Base-by-base conservation (phyloP, 2,797 vertebrate species). In the Halcyon chelicuti region DNA sequence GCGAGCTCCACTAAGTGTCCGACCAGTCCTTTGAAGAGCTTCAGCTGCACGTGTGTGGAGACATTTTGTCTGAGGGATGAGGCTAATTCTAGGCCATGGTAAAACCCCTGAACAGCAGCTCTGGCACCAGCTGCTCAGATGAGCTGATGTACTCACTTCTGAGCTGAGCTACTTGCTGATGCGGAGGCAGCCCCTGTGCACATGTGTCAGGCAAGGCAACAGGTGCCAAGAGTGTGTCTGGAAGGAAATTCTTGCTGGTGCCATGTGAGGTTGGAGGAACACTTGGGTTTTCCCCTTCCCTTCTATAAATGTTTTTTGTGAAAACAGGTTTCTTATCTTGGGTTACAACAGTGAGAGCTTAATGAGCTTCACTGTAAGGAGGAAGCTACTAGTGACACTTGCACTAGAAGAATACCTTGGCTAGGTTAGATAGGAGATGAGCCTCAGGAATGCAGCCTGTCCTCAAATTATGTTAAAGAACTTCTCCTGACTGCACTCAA, bases 281-380 rank as follows among this genome's bases (percentile, higher is more conserved):
- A 21, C 14, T 67, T 71, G 26, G 28, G 33, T 61, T 88, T 94
- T 87, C 31, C 51, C 22, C 52, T 89, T 82, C 31, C 10, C 4
- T 82, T 87, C 88, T 83, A 86, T 72, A 92, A 95, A 92, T 80
- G 71, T 1, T 42, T 80, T 87, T 42, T 49, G 37, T 77, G 42
- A 65, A 81, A 94, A 78, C 52, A 83, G 57, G 54, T 92, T 96
- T 93, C 86, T 80, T 84, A 94, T 81, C 40, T 76, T 71, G 25
- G 66, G 33, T 95, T 95, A 88, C 91, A 91, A 35, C 49, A 90
- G 39, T 0, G 0, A 89, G 29, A 10, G 20, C 62, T 88, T 31
- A 67, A 60, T 33, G 54, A 87, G 23, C 68, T 58, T 73, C 26
- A 5, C 25, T 68, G 17, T 62, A 46, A 79, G 33, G 16, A 78